phyloP scores from a whole-genome alignment of 2,888 invertebrate species.

The Strigamia maritima region DNA sequence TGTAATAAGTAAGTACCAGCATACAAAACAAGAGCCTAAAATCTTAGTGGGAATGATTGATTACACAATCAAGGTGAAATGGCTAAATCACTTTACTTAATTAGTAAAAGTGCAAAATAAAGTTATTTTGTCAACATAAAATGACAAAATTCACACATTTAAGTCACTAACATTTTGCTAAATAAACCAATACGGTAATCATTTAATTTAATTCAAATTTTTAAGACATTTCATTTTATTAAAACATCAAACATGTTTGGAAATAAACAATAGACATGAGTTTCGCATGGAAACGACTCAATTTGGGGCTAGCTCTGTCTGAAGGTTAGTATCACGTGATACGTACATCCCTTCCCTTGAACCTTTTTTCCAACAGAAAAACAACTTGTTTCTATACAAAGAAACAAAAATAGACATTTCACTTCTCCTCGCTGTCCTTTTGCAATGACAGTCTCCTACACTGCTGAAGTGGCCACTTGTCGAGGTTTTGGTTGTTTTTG shows the following conservation, averaged over 20 bases:
- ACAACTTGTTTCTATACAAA: background rate
- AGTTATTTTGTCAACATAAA: no score
- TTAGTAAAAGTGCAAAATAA: no score
- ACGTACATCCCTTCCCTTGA: background rate
- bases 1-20: no score
- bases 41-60: no score
- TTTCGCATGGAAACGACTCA: background rate
- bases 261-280: background rate
- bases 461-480: constrained; percentile 80
- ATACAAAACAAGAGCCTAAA: no score
- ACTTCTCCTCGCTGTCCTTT: background rate
- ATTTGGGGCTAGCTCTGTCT: background rate
- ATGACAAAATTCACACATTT: no score
- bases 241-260: background rate
- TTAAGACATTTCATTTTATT: no score
- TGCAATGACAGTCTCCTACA: constrained; percentile 78
- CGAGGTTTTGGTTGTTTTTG: constrained; percentile 82
- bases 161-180: no score
- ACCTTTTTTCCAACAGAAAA: background rate
- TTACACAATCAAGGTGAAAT: no score
- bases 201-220: no score
- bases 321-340: constrained; percentile 4
- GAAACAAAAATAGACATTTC: background rate
- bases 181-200: no score
- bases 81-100: no score